Evolutionary conservation across 1,140 invertebrate species (phyloP).

Genomic region (Trachymyrmex cornetzi): DNA sequence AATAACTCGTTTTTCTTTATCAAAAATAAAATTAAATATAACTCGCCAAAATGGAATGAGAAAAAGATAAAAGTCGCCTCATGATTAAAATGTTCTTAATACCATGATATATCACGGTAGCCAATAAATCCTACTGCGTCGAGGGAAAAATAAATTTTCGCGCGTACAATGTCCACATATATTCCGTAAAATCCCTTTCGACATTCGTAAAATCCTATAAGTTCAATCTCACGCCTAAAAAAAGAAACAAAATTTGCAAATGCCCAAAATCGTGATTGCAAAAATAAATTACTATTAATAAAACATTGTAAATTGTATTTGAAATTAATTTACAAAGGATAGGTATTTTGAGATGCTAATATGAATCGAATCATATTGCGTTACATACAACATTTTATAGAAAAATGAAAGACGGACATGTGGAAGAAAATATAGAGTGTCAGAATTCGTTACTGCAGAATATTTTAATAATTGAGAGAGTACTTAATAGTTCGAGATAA

Average conservation of each 20-base stretch:
- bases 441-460: not conserved
- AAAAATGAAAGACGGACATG: not conserved
- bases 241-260: not conserved
- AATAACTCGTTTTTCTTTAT: conserved; percentile 2
- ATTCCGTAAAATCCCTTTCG: conserved; percentile 46
- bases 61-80: conserved; percentile 30
- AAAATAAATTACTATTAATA: not conserved
- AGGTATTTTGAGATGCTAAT: not conserved
- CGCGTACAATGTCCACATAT: conserved; percentile 17
- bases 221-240: conserved; percentile 37
- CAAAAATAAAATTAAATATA: conserved; percentile 7
- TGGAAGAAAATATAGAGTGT: conserved; percentile 8
- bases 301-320: conserved; percentile 19
- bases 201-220: conserved; percentile 28
- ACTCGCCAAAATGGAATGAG: not conserved
- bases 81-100: conserved; percentile 59
- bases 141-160: conserved; percentile 49
- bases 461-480: not conserved
- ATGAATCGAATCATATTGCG: not conserved
- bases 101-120: conserved; percentile 15
- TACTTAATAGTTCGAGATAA: not conserved
- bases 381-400: not conserved
- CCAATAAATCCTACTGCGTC: conserved; percentile 43
- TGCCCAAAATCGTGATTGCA: not conserved
- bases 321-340: not conserved